These are phyloP conservation scores for Ephestia elutella DNA, from an alignment of 1,140 invertebrate species.

Conservation along the genomic window DNA sequence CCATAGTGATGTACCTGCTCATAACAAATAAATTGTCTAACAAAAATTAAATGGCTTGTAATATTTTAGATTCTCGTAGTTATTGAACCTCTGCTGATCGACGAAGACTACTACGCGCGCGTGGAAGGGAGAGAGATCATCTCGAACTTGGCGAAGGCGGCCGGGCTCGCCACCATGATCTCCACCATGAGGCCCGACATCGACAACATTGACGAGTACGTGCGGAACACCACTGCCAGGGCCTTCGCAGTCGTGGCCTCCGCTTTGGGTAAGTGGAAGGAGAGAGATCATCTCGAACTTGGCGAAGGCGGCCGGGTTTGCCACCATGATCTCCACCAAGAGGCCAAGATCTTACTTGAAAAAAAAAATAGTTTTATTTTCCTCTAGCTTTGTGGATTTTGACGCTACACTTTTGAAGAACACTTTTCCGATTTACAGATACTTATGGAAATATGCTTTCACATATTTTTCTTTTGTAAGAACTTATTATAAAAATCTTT, in stretches of 20 bases:
- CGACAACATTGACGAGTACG: slow-evolving; percentile 99
- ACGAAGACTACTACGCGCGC: slow-evolving; percentile 99
- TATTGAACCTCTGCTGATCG: slow-evolving; percentile 98
- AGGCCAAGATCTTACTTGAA: slow-evolving; percentile 82
- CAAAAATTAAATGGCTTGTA: too few species aligned
- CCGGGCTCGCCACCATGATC: slow-evolving; percentile 99
- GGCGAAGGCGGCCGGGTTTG: slow-evolving; percentile 99
- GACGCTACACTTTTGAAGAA: too few species aligned
- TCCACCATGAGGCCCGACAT: slow-evolving; percentile 99
- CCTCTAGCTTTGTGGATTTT: too few species aligned
- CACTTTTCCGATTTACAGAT: too few species aligned
- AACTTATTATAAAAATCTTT: not conserved
- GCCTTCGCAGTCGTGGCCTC: slow-evolving; percentile 99
- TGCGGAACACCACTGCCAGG: slow-evolving; percentile 98
- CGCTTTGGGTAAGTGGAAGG: slow-evolving; percentile 88
- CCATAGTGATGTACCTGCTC: too few species aligned
- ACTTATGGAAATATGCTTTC: too few species aligned
- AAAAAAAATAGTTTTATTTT: too few species aligned
- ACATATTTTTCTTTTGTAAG: too few species aligned
- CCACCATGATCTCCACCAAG: slow-evolving; percentile 99
- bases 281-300: slow-evolving; percentile 99
- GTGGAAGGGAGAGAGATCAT: slow-evolving; percentile 99
- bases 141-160: slow-evolving; percentile 99
- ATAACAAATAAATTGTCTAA: too few species aligned
- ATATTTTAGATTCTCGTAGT: slow-evolving; percentile 92